Evolutionary conservation across 2,113 vertebrate genomes (phyloP).

Genomic region (Dromiciops gliroides): DNA sequence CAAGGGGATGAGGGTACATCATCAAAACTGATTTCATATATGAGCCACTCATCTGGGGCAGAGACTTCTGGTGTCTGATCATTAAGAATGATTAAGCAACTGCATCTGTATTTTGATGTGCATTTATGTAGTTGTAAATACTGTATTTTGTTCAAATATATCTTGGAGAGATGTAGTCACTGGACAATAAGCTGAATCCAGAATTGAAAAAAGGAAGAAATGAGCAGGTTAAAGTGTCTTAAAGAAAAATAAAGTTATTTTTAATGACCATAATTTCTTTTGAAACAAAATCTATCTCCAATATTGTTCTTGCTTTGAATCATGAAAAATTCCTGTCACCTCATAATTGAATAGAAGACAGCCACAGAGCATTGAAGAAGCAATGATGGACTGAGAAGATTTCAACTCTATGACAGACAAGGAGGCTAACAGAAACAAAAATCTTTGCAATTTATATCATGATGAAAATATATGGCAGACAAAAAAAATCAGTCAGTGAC

Average conservation of each 20-base stretch:
- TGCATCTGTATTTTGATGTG: background rate
- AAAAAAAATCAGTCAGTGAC: background rate
- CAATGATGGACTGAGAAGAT: background rate
- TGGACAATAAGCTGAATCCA: background rate
- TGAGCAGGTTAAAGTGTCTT: background rate
- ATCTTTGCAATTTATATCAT: background rate
- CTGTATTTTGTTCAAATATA: too few species aligned
- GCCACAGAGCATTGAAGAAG: background rate
- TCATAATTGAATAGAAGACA: background rate
- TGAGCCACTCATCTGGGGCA: background rate
- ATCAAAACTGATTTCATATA: background rate
- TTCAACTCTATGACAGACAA: background rate
- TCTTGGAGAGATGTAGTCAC: background rate
- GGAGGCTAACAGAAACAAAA: background rate
- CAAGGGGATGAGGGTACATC: too few species aligned
- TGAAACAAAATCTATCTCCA: background rate
- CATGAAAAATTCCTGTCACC: background rate
- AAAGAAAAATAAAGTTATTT: background rate
- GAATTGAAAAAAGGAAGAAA: background rate
- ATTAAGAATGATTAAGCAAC: background rate
- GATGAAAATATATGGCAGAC: background rate
- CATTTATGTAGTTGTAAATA: background rate
- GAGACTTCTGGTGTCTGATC: background rate
- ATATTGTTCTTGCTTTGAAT: background rate
- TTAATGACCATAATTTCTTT: background rate